Evolutionary conservation across 2,113 vertebrate genomes (phyloP), one percentile per base, ranked within the genome.

Genomic region (Alethe diademata): DNA sequence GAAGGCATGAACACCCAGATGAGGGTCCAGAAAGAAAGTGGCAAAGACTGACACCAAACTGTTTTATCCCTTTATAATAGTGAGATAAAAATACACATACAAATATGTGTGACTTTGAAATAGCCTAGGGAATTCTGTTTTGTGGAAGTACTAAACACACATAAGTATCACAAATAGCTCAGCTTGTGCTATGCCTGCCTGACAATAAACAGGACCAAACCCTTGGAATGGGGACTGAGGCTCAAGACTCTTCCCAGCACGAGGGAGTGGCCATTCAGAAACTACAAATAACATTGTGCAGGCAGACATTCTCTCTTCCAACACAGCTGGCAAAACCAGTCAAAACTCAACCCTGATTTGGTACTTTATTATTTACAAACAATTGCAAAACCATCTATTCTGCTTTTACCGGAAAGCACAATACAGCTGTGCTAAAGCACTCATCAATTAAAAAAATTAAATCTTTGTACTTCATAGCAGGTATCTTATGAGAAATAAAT

Each of bases 151-250:
- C 6, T 26, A 17, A 73, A 22, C 22, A 23, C 22, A 47, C 0
- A 0, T 12, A 78, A 74, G 24, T 31, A 70, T 40, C 0, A 1
- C 28, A 29, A 16, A 19, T 5, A 51, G 7, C 0, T 43, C 54
- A 50, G 15, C 40, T 50, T 13, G 0, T 12, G 56, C 42, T 38
- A 23, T 17, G 28, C 42, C 58, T 69, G 26, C 36, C 76, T 48
- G 24, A 17, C 36, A 57, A 45, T 22, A 43, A 86, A 40, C 22
- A 47, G 26, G 10, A 50, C 24, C 2, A 18, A 95, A 53, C 16
- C 28, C 35, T 45, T 78, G 23, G n/a, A 56, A 71, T 0, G 0
- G 0, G 33, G n/a, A 36, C 40, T 26, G 78, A 62, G 47, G 67
- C 33, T 45, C 0, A 0, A 67, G 16, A 12, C 24, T 31, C 17